These are phyloP conservation scores for Nothoprocta perdicaria DNA, from an alignment of 2,113 vertebrate genomes.

Conservation along the genomic window DNA sequence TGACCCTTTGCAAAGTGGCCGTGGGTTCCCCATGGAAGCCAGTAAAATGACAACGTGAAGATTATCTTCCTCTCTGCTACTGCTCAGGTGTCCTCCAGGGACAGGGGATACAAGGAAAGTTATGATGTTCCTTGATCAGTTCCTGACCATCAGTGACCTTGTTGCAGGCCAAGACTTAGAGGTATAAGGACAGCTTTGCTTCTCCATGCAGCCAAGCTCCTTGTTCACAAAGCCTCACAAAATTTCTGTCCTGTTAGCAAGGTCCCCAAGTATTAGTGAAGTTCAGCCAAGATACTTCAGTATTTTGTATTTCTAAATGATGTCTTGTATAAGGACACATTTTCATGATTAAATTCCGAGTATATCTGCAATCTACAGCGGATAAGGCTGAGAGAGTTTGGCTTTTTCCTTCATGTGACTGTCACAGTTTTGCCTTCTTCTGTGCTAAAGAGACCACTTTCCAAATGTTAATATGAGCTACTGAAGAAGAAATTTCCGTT, in stretches of 20 bases:
- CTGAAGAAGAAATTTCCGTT: not conserved
- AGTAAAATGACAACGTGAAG: not conserved
- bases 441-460: not conserved
- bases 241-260: not conserved
- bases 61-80: not conserved
- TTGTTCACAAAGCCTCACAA: not conserved
- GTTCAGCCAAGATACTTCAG: not conserved
- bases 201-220: not conserved
- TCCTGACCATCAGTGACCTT: not conserved
- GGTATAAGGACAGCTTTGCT: not conserved
- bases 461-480: not conserved
- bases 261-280: not conserved
- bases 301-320: not conserved
- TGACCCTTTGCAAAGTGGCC: not conserved
- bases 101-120: not conserved
- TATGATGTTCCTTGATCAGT: not conserved
- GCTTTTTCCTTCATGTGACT: not conserved
- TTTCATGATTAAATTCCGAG: not conserved
- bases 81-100: not conserved
- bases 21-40: not conserved
- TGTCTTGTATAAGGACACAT: not conserved
- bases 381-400: not conserved
- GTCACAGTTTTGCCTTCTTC: not conserved
- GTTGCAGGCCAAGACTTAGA: fast-evolving
- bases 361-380: not conserved